Base-by-base conservation (phyloP, 2,888 invertebrate species). In the Entomobrya multifasciata region DNA sequence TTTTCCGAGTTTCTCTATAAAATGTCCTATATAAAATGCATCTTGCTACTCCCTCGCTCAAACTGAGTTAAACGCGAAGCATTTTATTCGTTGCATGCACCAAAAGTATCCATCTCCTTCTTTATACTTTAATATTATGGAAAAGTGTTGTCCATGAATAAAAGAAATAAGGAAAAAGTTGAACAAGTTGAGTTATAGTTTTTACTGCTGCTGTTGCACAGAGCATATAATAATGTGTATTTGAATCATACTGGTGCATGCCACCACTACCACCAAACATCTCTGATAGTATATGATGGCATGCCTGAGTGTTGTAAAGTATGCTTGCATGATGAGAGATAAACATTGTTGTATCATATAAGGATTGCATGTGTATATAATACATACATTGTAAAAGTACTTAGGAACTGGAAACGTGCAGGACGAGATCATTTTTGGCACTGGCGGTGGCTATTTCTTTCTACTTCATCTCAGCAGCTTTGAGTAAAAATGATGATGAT, bases 391-490 rank as follows among this genome's bases (percentile, higher is more conserved):
- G 4, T 36, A 8, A 65, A 65, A 22, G 22, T 55, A 60, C 60
- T 60, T 30, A 17, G 44, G 67, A 41, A 67, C 17, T 15, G n/a
- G 67, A n/a, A 67, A 41, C 67, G 36, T 41, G 55, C 25, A 47
- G 81, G n/a, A 62, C 49, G 74, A 49, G 36, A 62, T 83, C 76
- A 62, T 72, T 83, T 83, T 76, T 81, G 62, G 74, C 82, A 82
- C 74, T 49, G 49, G 30, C 57, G 72, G 11, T n/a, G 17, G 41
- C 70, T 55, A 80, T 55, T 70, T 52, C 55, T 72, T 11, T 74
- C 22, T 27, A 36, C 36, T 55, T 82, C 67, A 17, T 74, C 74
- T 74, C 22, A 15, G 30, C 30, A 36, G 36, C 15, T 74, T 74
- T 74, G 36, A 36, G 49, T 25, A 44, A 44, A 25, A 25, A 47